Evolutionary conservation across 2,888 invertebrate genomes (phyloP), one percentile per base, ranked within the genome.

Genomic region (Aquatica leii): DNA sequence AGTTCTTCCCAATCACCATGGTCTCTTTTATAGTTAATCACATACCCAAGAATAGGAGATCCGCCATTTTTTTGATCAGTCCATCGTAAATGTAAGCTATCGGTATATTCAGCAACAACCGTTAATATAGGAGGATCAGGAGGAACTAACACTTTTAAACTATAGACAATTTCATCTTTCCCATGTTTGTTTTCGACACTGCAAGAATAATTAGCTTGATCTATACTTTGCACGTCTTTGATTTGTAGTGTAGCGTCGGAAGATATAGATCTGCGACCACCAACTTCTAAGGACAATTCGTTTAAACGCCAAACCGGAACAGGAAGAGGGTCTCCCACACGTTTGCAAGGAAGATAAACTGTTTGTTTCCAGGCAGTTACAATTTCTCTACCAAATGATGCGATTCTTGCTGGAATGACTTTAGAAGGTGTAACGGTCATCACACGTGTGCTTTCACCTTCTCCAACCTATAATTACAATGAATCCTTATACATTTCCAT

Each of bases 1-100:
- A 94, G 82, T 79, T 95, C 95, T 78, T 95, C 94, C 95, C 95
- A 95, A 76, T 95, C 95, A 0, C 95, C 95, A 74, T 92, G 92
- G 73, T 94, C 93, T 11, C 93, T 86, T 78, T 94, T 94, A 81
- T 94, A 95, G 83, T 94, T 94, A 66, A 95, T 92, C 3, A 94
- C 93, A 81, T 94, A 95, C 34, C 94, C 94, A 66, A 91, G 81
- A 63, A 91, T 89, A 18, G 91, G 90, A 67, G 92, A 93, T 8
- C 94, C 94, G 1, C 93, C 93, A 74, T 93, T 91, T 31, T 90
- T 90, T 75, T 90, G 91, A 75, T 91, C 90, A 20, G 70, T 73
- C 93, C 93, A 94, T 76, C 91, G 90, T 59, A 94, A 84, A 73
- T 91, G 91, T 72, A 94, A 84, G 54, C 92, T 92, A 77, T 94